Conservation (phyloP, 1,140 invertebrate species). For the Drosophila nikananu region DNA sequence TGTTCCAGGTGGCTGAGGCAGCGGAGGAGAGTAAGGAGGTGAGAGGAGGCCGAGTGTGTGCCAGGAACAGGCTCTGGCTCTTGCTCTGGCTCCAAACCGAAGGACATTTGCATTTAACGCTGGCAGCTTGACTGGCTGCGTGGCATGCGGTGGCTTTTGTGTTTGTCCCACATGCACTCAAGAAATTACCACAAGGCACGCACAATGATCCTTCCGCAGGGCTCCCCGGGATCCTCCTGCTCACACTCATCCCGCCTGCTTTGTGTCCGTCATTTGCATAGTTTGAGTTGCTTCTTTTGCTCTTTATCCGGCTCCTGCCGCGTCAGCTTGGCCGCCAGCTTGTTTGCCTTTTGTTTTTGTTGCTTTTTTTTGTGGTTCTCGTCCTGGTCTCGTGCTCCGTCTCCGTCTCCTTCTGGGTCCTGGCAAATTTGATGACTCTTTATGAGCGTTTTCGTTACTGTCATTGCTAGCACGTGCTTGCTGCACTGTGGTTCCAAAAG, state of each 20-base stretch:
- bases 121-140: conserved; percentile 36
- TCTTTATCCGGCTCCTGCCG: conserved; percentile 13
- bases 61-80: conserved; percentile 33
- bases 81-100: conserved; percentile 8
- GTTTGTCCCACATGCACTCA: conserved; percentile 66
- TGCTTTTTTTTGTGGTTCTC: conserved; percentile 5
- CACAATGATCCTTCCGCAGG: conserved; percentile 46
- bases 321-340: conserved; percentile 42
- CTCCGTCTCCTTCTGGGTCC: conserved; percentile 7
- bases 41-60: background rate
- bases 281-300: conserved; percentile 39
- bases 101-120: conserved; percentile 57
- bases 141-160: conserved; percentile 44
- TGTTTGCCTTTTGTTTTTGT: conserved; percentile 49
- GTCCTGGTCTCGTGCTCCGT: background rate
- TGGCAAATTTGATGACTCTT: conserved; percentile 68
- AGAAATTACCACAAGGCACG: conserved; percentile 70
- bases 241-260: conserved; percentile 15
- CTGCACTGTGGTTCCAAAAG: conserved; percentile 19
- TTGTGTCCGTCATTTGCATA: conserved; percentile 61
- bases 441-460: conserved; percentile 60
- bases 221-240: conserved; percentile 1
- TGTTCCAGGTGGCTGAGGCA: conserved; percentile 9
- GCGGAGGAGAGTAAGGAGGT: background rate
- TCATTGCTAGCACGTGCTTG: conserved; percentile 38